A percentile compares a stretch with the other conserved stretches of the same genome.
Conservation (phyloP, 2,113 vertebrate species). For the Festucalex cinctus region DNA sequence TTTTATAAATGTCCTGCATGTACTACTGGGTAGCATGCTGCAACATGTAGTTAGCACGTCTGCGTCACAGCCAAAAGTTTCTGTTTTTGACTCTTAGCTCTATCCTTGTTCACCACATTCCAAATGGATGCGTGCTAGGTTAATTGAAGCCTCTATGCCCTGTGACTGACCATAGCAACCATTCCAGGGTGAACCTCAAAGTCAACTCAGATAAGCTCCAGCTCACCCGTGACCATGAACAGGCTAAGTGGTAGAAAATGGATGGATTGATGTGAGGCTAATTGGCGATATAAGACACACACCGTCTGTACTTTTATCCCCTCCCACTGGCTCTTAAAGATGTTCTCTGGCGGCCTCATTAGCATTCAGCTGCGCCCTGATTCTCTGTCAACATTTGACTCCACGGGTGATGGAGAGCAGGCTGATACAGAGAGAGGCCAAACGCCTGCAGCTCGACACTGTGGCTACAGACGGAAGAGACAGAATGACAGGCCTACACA, state of each 20-base stretch:
- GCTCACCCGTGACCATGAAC: no score
- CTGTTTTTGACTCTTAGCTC: background rate
- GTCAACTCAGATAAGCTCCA: no score
- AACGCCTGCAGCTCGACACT: slow-evolving; percentile 25
- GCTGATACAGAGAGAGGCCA: slow-evolving; percentile 43
- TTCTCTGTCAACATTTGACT: slow-evolving; percentile 63
- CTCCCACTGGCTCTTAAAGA: slow-evolving; percentile 20
- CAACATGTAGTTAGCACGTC: background rate
- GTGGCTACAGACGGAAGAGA: slow-evolving; percentile 13
- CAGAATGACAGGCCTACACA: slow-evolving; percentile 18
- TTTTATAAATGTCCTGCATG: no score
- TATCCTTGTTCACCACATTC: background rate
- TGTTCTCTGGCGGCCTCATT: slow-evolving; percentile 38
- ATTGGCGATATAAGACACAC: no score
- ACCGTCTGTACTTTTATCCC: background rate
- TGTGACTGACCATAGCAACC: no score
- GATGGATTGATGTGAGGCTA: no score
- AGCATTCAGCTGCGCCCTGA: slow-evolving; percentile 51
- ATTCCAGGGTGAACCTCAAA: no score
- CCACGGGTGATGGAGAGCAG: slow-evolving; percentile 46
- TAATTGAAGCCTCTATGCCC: no score
- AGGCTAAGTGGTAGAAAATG: no score
- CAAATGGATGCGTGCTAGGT: no score
- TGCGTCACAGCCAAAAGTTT: background rate
- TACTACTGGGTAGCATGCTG: no score